A percentile compares a stretch with the other conserved stretches of the same genome.
These are phyloP conservation scores for Rhyacophila brunnea DNA, from an alignment of 1,140 invertebrate genomes.

Conservation along the genomic window DNA sequence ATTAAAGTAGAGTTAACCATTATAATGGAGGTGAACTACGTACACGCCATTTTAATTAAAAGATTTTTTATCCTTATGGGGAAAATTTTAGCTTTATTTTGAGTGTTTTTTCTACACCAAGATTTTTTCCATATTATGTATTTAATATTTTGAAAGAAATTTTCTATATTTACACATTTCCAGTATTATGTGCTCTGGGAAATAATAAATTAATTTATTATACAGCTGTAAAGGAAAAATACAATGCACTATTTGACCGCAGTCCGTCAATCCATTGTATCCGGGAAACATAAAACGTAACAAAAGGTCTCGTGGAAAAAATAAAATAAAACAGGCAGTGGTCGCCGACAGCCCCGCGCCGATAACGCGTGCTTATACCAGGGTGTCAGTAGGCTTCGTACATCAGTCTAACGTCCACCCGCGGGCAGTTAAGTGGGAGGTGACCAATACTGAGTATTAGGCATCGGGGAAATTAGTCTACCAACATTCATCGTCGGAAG, in stretches of 20 bases:
- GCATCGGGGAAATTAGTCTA: no score
- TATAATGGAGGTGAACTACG: no score
- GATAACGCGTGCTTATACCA: conserved; percentile 21
- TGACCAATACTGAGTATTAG: not conserved
- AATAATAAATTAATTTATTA: not conserved
- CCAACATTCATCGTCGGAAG: no score
- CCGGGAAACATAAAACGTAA: conserved; percentile 33
- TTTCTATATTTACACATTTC: no score
- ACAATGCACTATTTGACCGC: conserved; percentile 29
- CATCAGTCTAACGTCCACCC: conserved; percentile 32
- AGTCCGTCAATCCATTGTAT: conserved; percentile 30
- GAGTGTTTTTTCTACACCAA: no score
- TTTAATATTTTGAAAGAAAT: no score
- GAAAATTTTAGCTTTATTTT: no score
- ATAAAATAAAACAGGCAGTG: conserved; percentile 2
- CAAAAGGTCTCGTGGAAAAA: conserved; percentile 30
- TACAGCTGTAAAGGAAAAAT: not conserved
- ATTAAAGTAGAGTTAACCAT: no score
- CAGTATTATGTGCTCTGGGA: not conserved
- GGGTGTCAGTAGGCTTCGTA: conserved; percentile 24
- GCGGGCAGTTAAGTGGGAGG: conserved; percentile 25
- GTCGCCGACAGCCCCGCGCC: conserved; percentile 15
- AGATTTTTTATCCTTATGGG: no score
- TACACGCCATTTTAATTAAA: no score
- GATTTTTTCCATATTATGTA: no score